Evolutionary conservation across 2,797 vertebrate species (phyloP).

Genomic region (Serranus cabrilla): DNA sequence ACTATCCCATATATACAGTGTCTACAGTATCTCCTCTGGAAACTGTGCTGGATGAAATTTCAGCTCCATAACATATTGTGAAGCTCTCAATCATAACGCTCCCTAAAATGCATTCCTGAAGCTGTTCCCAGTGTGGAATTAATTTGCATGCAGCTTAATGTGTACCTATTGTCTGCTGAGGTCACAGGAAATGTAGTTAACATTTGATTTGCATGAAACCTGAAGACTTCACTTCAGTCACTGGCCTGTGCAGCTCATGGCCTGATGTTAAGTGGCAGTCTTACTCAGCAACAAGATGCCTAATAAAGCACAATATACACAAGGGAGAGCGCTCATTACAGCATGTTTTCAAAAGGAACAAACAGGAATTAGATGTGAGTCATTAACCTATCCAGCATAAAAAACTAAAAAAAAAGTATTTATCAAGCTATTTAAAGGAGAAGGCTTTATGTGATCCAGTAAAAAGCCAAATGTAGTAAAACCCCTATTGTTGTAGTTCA

Average conservation of each 20-base stretch:
- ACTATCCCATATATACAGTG: no score
- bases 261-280: neutral
- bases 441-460: no score
- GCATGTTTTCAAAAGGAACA: neutral
- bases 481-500: neutral
- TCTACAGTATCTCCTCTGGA: neutral
- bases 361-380: neutral
- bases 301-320: neutral
- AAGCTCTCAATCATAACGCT: neutral
- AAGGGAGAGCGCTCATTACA: neutral
- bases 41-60: neutral
- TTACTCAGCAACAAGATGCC: neutral
- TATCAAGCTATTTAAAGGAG: no score
- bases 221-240: neutral
- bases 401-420: no score
- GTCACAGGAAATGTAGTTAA: conserved; percentile 19
- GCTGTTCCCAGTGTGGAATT: neutral
- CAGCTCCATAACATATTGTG: neutral
- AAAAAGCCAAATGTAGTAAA: neutral
- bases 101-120: neutral
- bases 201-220: conserved; percentile 40
- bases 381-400: no score
- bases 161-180: neutral
- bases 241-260: conserved; percentile 5
- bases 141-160: conserved; percentile 8